phyloP scores from a whole-genome alignment of 1,140 invertebrate genomes.

The Drosophila mayri region DNA sequence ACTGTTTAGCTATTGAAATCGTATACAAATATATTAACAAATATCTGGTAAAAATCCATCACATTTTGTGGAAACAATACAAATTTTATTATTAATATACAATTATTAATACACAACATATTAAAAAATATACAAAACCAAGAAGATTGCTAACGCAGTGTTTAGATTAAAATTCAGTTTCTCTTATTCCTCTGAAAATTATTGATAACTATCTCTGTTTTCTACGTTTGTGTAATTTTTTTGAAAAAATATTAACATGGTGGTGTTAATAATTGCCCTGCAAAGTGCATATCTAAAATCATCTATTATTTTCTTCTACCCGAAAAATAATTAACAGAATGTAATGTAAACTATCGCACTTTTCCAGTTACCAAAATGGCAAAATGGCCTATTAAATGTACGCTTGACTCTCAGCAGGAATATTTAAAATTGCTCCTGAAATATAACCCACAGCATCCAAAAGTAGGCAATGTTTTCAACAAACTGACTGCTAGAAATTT shows the following conservation, averaged over 20 bases:
- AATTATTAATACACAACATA: not conserved
- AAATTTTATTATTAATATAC: too few relatives aligned
- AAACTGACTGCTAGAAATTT: constrained; percentile 1
- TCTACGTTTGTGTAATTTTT: too few relatives aligned
- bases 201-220: not conserved
- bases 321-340: not conserved
- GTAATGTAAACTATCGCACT: not conserved
- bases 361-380: not conserved
- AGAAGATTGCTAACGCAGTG: not conserved
- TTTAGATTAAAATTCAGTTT: not conserved
- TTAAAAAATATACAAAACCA: too few relatives aligned
- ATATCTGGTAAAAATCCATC: not conserved
- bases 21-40: not conserved
- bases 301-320: not conserved
- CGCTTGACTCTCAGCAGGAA: not conserved
- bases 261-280: too few relatives aligned
- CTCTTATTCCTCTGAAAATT: not conserved
- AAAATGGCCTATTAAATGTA: not conserved
- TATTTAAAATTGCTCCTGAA: not conserved
- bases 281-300: not conserved
- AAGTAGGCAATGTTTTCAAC: not conserved
- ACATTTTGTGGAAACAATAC: not conserved
- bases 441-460: not conserved
- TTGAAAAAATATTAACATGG: too few relatives aligned
- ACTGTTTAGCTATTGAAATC: not conserved